Conservation (phyloP, 2,113 vertebrate genomes). For the Arvicanthis niloticus region DNA sequence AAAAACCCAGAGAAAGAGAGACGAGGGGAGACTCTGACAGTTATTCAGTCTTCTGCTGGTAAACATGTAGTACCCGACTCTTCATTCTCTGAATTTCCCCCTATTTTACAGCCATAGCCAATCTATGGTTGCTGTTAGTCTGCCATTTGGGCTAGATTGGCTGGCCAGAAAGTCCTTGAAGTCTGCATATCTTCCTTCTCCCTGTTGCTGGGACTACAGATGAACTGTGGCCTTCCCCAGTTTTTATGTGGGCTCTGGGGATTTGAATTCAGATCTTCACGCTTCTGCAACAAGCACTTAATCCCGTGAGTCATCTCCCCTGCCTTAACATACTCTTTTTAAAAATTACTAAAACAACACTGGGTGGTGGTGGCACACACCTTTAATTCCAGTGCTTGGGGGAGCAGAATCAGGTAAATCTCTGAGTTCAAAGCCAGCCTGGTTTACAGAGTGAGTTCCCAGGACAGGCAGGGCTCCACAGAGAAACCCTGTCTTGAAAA, state of each 20-base stretch:
- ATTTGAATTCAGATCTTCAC: neutral
- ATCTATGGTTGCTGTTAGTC: neutral
- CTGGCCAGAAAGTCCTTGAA: neutral
- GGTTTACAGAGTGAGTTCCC: neutral
- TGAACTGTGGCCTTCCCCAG: neutral
- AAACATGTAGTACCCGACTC: neutral
- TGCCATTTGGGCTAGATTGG: neutral
- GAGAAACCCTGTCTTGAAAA: neutral
- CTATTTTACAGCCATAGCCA: neutral
- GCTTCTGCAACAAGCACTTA: neutral
- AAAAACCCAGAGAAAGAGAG: neutral
- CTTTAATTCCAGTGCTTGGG: neutral
- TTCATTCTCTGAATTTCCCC: neutral
- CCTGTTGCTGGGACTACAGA: neutral
- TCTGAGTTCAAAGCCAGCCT: neutral
- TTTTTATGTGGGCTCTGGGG: neutral
- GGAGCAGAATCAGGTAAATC: neutral
- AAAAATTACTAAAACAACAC: neutral
- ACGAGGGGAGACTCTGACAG: neutral
- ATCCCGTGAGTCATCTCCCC: neutral
- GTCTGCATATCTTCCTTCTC: neutral
- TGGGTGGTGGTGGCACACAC: neutral
- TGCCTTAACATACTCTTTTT: neutral
- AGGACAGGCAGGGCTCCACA: neutral
- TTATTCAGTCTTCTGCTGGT: neutral